phyloP scores from a whole-genome alignment of 2,797 vertebrate species.

The Kryptolebias ocellatus region DNA sequence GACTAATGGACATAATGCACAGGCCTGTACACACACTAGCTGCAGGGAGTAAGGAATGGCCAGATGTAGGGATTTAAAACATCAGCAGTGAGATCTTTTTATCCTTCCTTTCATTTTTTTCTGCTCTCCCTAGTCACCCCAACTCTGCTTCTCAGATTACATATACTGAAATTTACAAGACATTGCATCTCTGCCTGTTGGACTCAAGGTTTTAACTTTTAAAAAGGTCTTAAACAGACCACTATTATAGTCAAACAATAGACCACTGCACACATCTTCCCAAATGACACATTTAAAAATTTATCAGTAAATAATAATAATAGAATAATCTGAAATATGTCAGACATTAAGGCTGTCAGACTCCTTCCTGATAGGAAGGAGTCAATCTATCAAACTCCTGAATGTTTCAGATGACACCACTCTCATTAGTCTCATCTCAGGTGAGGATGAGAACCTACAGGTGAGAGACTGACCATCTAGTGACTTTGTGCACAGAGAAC shows the following conservation, averaged over 20 bases:
- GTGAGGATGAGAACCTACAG: background rate
- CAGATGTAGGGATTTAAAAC: conserved; percentile 39
- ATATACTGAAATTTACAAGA: conserved; percentile 21
- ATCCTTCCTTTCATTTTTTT: conserved; percentile 18
- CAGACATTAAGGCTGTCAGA: background rate
- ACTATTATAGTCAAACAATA: background rate
- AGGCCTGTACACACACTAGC: conserved; percentile 24
- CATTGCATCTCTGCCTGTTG: background rate
- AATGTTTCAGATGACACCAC: no score
- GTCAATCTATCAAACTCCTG: no score
- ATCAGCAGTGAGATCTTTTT: conserved; percentile 32
- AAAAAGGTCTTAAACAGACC: background rate
- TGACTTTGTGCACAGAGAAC: no score
- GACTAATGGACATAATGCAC: conserved; percentile 48
- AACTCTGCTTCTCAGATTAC: background rate
- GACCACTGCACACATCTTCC: background rate
- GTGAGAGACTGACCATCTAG: no score
- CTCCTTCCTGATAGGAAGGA: no score
- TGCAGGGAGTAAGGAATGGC: conserved; percentile 46
- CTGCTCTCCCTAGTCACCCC: background rate
- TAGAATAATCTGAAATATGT: background rate
- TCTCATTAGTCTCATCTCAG: background rate
- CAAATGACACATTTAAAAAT: background rate
- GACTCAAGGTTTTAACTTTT: background rate
- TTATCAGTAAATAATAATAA: background rate